These are phyloP conservation scores for Chrysoperla carnea DNA, from an alignment of 1,140 invertebrate species.

Conservation along the genomic window DNA sequence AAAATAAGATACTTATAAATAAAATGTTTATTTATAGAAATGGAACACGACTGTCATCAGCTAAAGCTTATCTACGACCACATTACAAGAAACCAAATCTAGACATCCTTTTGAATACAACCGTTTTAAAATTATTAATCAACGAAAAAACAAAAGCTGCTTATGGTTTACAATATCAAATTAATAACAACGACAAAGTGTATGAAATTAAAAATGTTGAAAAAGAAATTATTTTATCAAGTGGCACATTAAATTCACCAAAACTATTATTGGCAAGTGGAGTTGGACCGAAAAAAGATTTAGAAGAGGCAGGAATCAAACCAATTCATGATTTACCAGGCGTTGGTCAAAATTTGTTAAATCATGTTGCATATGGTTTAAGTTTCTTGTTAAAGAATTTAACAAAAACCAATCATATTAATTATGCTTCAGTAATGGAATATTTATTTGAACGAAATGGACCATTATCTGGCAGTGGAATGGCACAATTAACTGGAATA, in stretches of 20 bases:
- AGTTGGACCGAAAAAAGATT: slow-evolving; percentile 32
- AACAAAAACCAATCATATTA: slow-evolving; percentile 25
- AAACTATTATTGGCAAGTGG: slow-evolving; percentile 37
- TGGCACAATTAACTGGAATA: slow-evolving; percentile 35
- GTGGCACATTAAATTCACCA: slow-evolving; percentile 35
- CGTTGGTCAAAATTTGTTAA: slow-evolving; percentile 58
- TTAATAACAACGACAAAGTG: no score
- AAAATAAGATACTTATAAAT: no score
- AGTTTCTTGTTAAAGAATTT: slow-evolving; percentile 27
- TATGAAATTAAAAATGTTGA: no score
- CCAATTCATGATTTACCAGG: slow-evolving; percentile 45
- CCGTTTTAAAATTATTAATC: slow-evolving; percentile 30
- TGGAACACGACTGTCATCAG: slow-evolving; percentile 43
- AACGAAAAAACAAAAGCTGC: background rate
- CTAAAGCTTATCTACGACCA: slow-evolving; percentile 43
- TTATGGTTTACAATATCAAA: no score
- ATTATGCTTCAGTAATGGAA: slow-evolving; percentile 35
- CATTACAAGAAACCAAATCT: slow-evolving; percentile 36
- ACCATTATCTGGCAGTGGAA: slow-evolving; percentile 37
- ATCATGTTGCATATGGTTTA: slow-evolving; percentile 44
- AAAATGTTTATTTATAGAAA: slow-evolving; percentile 24
- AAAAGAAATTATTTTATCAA: slow-evolving; percentile 35
- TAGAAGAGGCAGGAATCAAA: slow-evolving; percentile 24
- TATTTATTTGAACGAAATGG: slow-evolving; percentile 39
- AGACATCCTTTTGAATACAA: slow-evolving; percentile 43